Evolutionary conservation across 1,140 invertebrate genomes (phyloP), one percentile per base, ranked within the genome.

Genomic region (Dendrolimus kikuchii): DNA sequence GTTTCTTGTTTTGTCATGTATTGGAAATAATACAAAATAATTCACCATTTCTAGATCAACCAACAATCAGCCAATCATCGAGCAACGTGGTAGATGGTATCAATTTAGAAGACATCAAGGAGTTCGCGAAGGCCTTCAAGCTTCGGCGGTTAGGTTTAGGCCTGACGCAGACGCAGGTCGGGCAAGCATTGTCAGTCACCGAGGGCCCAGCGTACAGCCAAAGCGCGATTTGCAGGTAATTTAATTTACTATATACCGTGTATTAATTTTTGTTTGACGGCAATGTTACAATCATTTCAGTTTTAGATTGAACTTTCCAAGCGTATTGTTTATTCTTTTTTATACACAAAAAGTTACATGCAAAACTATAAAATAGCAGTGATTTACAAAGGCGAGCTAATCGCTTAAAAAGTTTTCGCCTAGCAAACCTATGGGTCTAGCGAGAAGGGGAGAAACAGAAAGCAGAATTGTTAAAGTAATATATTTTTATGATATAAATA

Each of bases 161-260:
- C 39, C 89, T 99, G 47, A 99, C 98, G 8, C 97, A 99, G 87
- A 98, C 97, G 2, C 97, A 99, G 90, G 95, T 97, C 39, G 95
- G 96, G 5, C 95, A 98, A 88, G 96, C 97, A 5, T 88, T 99
- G 1, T 98, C 95, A 64, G 94, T 97, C 45, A 98, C 96, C 5
- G 97, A 99, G 86, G 98, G 98, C 49, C 97, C 97, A 36, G 97
- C 97, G 37, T 99, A 99, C 88, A 98, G 96, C 88, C 98, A 99
- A 90, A 98, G 96, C 88, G 97, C 97, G 57, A 99, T 99, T 84
- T 99, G 97, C 95, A 97, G 97, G 97, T 98, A 71, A 59, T 56
- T 57, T 53, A 8, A 36, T 48, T n/a, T 7, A 10, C 7, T 38
- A 48, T 48, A 4, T 8, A 38, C 4, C 9, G 0, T 10, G 9